Percentiles rank a stretch among this genome's conserved stretches.
Evolutionary conservation across 1,140 invertebrate species (phyloP).

Genomic region (Eulimnadia texana): DNA sequence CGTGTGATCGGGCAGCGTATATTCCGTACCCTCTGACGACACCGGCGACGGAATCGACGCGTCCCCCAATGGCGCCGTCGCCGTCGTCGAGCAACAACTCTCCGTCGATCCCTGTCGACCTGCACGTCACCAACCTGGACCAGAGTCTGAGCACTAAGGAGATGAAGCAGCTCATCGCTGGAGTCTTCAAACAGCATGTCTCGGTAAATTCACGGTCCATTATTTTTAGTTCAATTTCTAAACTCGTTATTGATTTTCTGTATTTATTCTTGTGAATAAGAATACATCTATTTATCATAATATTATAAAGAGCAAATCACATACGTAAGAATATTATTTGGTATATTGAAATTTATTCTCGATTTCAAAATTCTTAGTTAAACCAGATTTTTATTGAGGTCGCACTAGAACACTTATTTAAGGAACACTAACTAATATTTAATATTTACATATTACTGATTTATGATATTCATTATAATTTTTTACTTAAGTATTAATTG

Average conservation of each 20-base stretch:
- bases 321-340: too few species aligned
- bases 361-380: too few species aligned
- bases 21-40: constrained; percentile 1
- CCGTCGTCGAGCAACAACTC: background rate
- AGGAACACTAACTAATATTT: too few species aligned
- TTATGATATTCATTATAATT: constrained; percentile 11
- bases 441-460: too few species aligned
- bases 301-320: constrained; percentile 2
- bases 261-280: too few species aligned
- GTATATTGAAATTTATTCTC: too few species aligned
- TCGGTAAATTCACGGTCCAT: too few species aligned
- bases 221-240: too few species aligned
- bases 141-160: constrained; percentile 53
- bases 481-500: constrained; percentile 22
- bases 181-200: constrained; percentile 50
- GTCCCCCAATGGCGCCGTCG: background rate
- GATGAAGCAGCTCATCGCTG: constrained; percentile 47
- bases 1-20: constrained; percentile 1
- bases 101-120: constrained; percentile 37
- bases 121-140: constrained; percentile 60
- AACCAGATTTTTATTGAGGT: too few species aligned
- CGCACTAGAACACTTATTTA: too few species aligned
- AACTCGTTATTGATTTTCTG: too few species aligned
- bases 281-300: constrained; percentile 9
- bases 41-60: background rate